Base-by-base conservation (phyloP, 2,797 vertebrate genomes). In the Hypotaenidia okinawae region DNA sequence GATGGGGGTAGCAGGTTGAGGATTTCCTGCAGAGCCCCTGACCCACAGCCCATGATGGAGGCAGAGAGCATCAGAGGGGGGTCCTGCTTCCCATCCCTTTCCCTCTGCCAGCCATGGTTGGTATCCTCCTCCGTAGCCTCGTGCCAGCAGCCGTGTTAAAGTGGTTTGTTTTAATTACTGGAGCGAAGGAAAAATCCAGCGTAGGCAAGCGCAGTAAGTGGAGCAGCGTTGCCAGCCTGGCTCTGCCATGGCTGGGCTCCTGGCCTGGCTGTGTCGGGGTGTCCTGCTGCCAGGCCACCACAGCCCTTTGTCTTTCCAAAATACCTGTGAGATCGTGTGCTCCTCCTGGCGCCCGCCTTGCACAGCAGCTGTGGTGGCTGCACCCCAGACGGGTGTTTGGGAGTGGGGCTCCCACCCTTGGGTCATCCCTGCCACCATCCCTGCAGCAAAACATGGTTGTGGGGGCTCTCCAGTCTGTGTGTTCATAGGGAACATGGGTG, bases 161-260 rank as follows among this genome's bases (percentile, higher is more conserved):
- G 23, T 3, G 4, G n/a, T 82, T 94, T 94, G 90, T 89, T 96
- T 95, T 91, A 89, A 83, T 89, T 95, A 54, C 64, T 76, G 94
- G 79, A 94, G 87, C 2, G 16, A 62, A 87, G 95, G 94, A 95
- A 95, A 95, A 92, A 94, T 94, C 93, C 90, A 76, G 63, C 0
- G 79, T 55, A 62, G 93, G 80, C 87, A 85, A 58, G 73, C 0
- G 25, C 84, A 62, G 63, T 8, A 41, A 95, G 30, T 82, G 91
- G 87, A 88, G 43, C 94, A 78, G 77, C 15, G 0, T 33, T 90
- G 87, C 94, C 75, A 0, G 77, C 62, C 81, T 14, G 87, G 77
- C 77, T 63, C 55, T 85, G 15, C 73, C 52, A 6, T 9, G 18
- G 19, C 43, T 45, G 67, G 1, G 33, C 75, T 68, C 21, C 83